These are phyloP conservation scores for Caenorhabditis remanei DNA, from an alignment of 1,140 invertebrate genomes.

Conservation along the genomic window DNA sequence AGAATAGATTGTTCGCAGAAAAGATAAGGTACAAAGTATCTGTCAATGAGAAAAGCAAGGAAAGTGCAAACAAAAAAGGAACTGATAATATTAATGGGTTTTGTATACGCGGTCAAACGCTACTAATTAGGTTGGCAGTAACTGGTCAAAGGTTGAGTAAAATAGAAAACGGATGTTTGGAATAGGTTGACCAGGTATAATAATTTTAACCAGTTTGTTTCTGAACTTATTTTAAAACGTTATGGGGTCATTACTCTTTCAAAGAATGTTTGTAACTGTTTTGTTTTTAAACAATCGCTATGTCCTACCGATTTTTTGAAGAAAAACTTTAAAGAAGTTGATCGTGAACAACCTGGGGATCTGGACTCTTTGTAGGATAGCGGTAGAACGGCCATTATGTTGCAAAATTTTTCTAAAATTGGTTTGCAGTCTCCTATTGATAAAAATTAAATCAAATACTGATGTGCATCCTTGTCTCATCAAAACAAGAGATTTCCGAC, in stretches of 20 bases:
- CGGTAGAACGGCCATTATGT: too few relatives aligned
- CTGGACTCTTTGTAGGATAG: too few relatives aligned
- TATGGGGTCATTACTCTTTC: too few relatives aligned
- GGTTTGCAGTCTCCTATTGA: neutral
- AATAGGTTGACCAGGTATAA: neutral
- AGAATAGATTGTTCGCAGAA: constrained; percentile 50
- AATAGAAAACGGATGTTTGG: too few relatives aligned
- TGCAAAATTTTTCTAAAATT: neutral
- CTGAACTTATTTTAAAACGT: too few relatives aligned
- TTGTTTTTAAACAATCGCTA: too few relatives aligned
- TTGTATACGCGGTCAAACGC: neutral
- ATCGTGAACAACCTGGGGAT: too few relatives aligned
- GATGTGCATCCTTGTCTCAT: constrained; percentile 10
- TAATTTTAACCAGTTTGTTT: too few relatives aligned
- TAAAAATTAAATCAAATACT: constrained; percentile 9
- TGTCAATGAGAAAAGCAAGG: neutral
- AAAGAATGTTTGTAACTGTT: too few relatives aligned
- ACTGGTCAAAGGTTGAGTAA: neutral
- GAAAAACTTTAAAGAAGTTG: too few relatives aligned
- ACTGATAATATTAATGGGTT: constrained; percentile 31
- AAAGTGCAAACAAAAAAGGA: constrained; percentile 48
- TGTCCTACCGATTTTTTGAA: too few relatives aligned
- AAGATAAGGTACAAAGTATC: constrained; percentile 46
- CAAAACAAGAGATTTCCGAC: constrained; percentile 39
- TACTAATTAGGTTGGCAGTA: neutral